Evolutionary conservation across 2,113 vertebrate genomes (phyloP).

Genomic region (Spea multiplicata): DNA sequence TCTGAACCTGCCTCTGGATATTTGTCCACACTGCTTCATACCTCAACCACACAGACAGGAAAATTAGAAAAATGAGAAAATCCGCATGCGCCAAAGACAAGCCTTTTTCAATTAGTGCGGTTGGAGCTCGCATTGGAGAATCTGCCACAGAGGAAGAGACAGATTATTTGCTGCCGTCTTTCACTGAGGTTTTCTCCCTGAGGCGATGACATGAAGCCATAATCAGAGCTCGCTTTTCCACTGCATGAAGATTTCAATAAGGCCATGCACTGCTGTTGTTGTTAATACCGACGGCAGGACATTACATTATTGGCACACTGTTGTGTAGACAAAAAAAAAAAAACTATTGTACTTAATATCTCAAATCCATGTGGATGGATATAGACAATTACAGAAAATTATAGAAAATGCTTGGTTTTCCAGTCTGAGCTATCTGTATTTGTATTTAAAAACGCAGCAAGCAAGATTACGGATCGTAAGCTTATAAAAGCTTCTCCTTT

Average conservation of each 20-base stretch:
- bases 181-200: slow-evolving; percentile 34
- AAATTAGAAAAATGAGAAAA: slow-evolving; percentile 51
- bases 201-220: slow-evolving; percentile 41
- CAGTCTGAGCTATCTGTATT: no score
- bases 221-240: slow-evolving; percentile 46
- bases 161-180: slow-evolving; percentile 54
- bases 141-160: slow-evolving; percentile 30
- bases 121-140: slow-evolving; percentile 39
- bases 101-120: slow-evolving; percentile 27
- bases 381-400: no score
- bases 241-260: slow-evolving; percentile 43
- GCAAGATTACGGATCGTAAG: no score
- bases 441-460: no score
- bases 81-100: slow-evolving; percentile 29
- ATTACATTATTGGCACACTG: slow-evolving; percentile 1
- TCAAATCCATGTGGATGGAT: no score
- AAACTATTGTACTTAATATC: neutral
- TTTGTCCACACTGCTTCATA: slow-evolving; percentile 56
- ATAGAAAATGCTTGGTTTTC: no score
- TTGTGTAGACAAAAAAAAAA: slow-evolving; percentile 28
- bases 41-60: slow-evolving; percentile 53
- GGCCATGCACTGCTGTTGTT: slow-evolving; percentile 10
- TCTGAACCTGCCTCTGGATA: slow-evolving; percentile 58
- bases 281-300: slow-evolving; percentile 33
- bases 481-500: no score